Conservation (phyloP, 2,797 vertebrate genomes). For the Oryzias sinensis region DNA sequence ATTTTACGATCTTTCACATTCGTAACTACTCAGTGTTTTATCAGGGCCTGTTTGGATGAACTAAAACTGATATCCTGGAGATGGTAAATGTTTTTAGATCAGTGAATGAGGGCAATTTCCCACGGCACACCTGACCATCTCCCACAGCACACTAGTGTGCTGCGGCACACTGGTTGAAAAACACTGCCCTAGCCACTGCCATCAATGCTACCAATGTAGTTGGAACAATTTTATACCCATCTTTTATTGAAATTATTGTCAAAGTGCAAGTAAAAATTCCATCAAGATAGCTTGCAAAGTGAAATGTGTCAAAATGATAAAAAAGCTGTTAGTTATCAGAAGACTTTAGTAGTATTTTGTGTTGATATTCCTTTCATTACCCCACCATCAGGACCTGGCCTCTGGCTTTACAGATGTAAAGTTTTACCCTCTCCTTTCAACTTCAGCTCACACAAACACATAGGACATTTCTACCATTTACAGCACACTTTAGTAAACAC, state of each 20-base stretch:
- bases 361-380: slow-evolving; percentile 4
- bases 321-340: not conserved
- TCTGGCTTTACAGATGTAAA: slow-evolving; percentile 18
- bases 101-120: too few relatives aligned
- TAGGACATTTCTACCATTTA: slow-evolving; percentile 28
- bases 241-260: too few relatives aligned
- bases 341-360: not conserved
- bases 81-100: too few relatives aligned
- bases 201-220: not conserved
- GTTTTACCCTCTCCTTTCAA: not conserved
- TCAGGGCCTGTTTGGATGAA: too few relatives aligned
- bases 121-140: too few relatives aligned
- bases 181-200: too few relatives aligned
- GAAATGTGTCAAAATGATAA: slow-evolving; percentile 1
- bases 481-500: slow-evolving; percentile 44
- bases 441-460: slow-evolving; percentile 3
- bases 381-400: slow-evolving; percentile 4
- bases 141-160: too few relatives aligned
- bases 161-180: too few relatives aligned
- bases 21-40: too few relatives aligned
- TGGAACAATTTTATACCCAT: not conserved
- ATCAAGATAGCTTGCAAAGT: not conserved
- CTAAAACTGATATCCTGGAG: too few relatives aligned
- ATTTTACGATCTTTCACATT: too few relatives aligned
- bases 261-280: not conserved